Base-by-base conservation (phyloP, 2,888 invertebrate genomes). In the Erebia aethiops region DNA sequence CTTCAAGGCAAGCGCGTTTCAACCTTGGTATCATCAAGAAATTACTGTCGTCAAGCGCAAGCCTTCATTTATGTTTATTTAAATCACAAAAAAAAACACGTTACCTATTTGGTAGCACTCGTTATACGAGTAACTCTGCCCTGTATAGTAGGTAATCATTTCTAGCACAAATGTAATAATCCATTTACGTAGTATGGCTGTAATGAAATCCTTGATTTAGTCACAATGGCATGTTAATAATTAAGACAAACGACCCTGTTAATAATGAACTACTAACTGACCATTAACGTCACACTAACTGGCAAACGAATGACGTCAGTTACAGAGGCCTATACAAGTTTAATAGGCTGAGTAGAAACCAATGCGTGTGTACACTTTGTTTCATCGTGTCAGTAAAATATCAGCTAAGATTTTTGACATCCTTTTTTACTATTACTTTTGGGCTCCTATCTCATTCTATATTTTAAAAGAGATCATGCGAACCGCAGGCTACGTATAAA, bases 221-320 rank as follows among this genome's bases (percentile, higher is more conserved):
- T 52, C 64, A 71, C 43, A 68, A 65, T 62, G 16, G 65, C 51
- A 71, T 58, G 68, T 66, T 70, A 54, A 61, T 70, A 70, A 71
- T 65, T 68, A 71, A 68, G 68, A 71, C 60, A 68, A 71, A 61
- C 69, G 70, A 62, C 61, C 66, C 61, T 70, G 61, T 70, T 49
- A 61, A 65, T 71, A 71, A 71, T 56, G 70, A 69, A 71, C 65
- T 68, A 60, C 68, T 61, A 70, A 68, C 71, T 68, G 60, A 26
- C 60, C 71, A 65, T 65, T 68, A 71, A 56, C 60, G 61, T 68
- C 56, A 56, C 18, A 58, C 60, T 58, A 64, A 52, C 68, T 46
- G 67, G 64, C 61, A 49, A 69, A 64, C 68, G 60, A 69, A 64
- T 71, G 71, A 71, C 68, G 71, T 68, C 71, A 68, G 57, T 64